Evolutionary conservation across 2,888 invertebrate genomes (phyloP).

Genomic region (Drosophila emarginata): DNA sequence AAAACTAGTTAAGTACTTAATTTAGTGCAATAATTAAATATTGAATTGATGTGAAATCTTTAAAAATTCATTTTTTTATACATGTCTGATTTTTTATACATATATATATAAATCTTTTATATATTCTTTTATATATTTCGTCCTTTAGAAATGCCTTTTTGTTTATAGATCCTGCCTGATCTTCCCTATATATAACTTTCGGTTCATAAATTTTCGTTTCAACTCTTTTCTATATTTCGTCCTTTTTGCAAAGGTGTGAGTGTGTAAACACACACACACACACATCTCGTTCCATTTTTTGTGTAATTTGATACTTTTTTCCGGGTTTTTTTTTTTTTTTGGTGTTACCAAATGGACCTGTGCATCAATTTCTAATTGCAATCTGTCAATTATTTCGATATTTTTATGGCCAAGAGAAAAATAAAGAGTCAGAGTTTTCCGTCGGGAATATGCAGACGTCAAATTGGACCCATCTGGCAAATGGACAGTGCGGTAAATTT

Average conservation of each 20-base stretch:
- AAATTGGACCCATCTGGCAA: slow-evolving; percentile 67
- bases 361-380: slow-evolving; percentile 73
- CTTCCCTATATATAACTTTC: too few relatives aligned
- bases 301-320: slow-evolving; percentile 66
- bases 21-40: too few relatives aligned
- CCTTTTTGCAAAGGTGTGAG: slow-evolving; percentile 2
- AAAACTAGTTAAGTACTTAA: neutral
- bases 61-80: too few relatives aligned
- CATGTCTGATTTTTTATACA: too few relatives aligned
- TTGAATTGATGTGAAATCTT: too few relatives aligned
- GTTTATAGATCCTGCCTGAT: too few relatives aligned
- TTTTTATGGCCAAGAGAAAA: slow-evolving; percentile 51
- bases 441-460: slow-evolving; percentile 49
- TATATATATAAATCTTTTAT: too few relatives aligned
- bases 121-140: too few relatives aligned
- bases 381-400: slow-evolving; percentile 68
- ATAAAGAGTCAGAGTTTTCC: slow-evolving; percentile 44
- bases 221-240: neutral
- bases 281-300: neutral
- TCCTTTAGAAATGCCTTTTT: too few relatives aligned
- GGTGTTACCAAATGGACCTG: slow-evolving; percentile 43
- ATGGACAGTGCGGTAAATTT: slow-evolving; percentile 67
- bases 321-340: slow-evolving; percentile 8
- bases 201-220: neutral
- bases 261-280: neutral